Evolutionary conservation across 1,140 invertebrate genomes (phyloP).

Genomic region (Goniozus legneri): DNA sequence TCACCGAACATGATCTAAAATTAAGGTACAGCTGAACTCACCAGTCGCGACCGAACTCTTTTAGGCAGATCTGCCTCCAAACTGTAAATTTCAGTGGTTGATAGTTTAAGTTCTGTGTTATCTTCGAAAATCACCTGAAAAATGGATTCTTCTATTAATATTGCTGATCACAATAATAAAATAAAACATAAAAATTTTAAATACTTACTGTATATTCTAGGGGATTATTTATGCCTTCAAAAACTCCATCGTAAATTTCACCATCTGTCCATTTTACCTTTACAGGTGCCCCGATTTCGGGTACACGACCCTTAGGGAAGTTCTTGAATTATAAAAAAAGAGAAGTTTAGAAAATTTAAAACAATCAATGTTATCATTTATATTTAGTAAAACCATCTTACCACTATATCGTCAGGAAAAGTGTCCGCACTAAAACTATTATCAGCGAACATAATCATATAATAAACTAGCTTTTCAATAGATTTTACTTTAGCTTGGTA

Average conservation of each 20-base stretch:
- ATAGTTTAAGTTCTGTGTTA: slow-evolving; percentile 43
- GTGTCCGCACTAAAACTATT: slow-evolving; percentile 63
- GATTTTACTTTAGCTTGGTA: slow-evolving; percentile 59
- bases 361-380: too few species aligned
- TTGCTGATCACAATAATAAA: too few species aligned
- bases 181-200: background rate
- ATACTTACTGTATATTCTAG: slow-evolving; percentile 58
- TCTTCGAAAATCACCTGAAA: slow-evolving; percentile 57
- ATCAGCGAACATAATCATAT: slow-evolving; percentile 65
- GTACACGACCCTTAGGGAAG: slow-evolving; percentile 46
- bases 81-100: slow-evolving; percentile 52
- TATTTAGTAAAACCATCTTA: too few species aligned
- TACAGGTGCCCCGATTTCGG: slow-evolving; percentile 51
- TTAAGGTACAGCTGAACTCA: slow-evolving; percentile 45
- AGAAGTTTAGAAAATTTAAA: background rate
- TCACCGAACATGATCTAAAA: background rate
- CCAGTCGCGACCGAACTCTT: slow-evolving; percentile 54
- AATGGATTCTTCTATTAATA: slow-evolving; percentile 9
- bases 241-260: slow-evolving; percentile 58
- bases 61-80: slow-evolving; percentile 54
- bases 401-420: slow-evolving; percentile 55
- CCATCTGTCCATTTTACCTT: slow-evolving; percentile 62
- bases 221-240: slow-evolving; percentile 55
- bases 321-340: slow-evolving; percentile 38
- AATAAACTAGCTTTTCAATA: slow-evolving; percentile 54